A percentile compares a stretch with the other conserved stretches of the same genome.
These are phyloP conservation scores for Pyralis farinalis DNA, from an alignment of 2,888 invertebrate species.

Conservation along the genomic window DNA sequence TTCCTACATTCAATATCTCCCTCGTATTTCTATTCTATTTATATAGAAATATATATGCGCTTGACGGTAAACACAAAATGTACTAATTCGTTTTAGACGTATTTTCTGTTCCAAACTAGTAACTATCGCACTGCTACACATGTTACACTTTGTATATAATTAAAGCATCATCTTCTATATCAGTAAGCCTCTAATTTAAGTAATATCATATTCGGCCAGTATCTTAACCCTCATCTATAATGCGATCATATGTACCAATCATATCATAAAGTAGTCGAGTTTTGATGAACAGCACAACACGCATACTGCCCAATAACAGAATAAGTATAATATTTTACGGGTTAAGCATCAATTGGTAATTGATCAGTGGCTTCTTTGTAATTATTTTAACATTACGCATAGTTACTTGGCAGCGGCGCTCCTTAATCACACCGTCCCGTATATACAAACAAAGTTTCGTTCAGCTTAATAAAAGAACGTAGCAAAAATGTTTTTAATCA, in stretches of 20 bases:
- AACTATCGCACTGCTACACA: too few relatives aligned
- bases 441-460: too few relatives aligned
- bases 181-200: constrained; percentile 2
- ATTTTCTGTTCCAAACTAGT: too few relatives aligned
- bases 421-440: constrained; percentile 17
- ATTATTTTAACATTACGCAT: constrained; percentile 36
- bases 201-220: constrained; percentile 3
- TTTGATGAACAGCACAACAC: constrained; percentile 2
- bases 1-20: too few relatives aligned
- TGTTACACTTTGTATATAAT: not conserved
- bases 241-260: not conserved
- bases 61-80: too few relatives aligned
- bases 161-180: constrained; percentile 1
- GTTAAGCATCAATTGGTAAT: constrained; percentile 24
- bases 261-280: not conserved
- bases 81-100: too few relatives aligned
- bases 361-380: constrained; percentile 27
- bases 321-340: constrained; percentile 24
- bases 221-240: constrained; percentile 9
- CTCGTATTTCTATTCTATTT: too few relatives aligned
- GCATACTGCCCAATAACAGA: constrained; percentile 16
- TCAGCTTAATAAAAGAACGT: too few relatives aligned
- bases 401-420: constrained; percentile 10
- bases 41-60: too few relatives aligned
- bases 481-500: too few relatives aligned